Conservation (phyloP, 2,888 invertebrate genomes). For the Rutpela maculata region DNA sequence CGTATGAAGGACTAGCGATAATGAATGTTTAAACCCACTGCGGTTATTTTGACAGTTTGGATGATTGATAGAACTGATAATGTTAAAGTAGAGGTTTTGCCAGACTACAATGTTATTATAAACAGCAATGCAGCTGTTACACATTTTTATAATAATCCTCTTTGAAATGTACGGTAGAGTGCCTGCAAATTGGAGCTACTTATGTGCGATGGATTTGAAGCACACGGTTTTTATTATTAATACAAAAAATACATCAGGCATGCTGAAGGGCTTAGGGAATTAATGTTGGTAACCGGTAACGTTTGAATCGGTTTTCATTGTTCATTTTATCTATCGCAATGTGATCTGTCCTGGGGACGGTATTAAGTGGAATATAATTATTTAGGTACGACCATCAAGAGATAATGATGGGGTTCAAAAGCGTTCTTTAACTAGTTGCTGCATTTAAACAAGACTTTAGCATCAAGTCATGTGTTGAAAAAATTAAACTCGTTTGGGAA, state of each 20-base stretch:
- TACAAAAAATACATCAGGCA: slow-evolving; percentile 10
- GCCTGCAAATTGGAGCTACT: slow-evolving; percentile 12
- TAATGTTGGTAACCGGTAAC: not conserved
- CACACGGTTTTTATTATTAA: slow-evolving; percentile 12
- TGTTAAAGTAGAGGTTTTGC: slow-evolving; percentile 35
- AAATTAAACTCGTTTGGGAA: too few species aligned
- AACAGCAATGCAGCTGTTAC: slow-evolving; percentile 35
- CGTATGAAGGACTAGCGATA: slow-evolving; percentile 31
- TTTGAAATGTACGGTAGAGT: slow-evolving; percentile 6
- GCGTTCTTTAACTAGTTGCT: not conserved
- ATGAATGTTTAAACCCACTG: slow-evolving; percentile 39
- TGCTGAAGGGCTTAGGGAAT: slow-evolving; percentile 22
- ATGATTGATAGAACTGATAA: slow-evolving; percentile 46
- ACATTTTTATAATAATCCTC: slow-evolving; percentile 30
- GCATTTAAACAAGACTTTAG: not conserved
- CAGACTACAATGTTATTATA: slow-evolving; percentile 23
- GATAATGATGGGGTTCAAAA: not conserved
- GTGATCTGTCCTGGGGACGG: not conserved
- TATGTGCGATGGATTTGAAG: not conserved
- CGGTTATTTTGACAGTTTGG: slow-evolving; percentile 45
- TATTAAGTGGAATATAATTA: slow-evolving; percentile 14
- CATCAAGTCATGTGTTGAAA: not conserved
- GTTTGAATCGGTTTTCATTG: slow-evolving; percentile 15
- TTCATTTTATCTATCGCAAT: slow-evolving; percentile 20
- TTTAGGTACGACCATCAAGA: slow-evolving; percentile 11